These are phyloP conservation scores for Atherinomorus stipes DNA, from an alignment of 2,113 vertebrate genomes.

Conservation along the genomic window DNA sequence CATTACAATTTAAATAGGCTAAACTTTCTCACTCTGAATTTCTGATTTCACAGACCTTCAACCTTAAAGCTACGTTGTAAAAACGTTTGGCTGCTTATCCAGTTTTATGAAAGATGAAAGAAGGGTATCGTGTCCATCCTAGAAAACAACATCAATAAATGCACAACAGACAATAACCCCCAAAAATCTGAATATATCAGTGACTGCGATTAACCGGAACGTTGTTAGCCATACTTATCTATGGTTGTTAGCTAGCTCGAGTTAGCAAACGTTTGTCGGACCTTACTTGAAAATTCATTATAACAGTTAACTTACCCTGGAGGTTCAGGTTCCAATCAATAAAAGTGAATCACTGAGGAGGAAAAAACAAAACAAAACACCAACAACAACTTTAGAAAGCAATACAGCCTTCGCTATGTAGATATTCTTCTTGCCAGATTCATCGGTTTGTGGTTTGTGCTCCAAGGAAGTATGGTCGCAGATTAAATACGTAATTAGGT, in stretches of 20 bases:
- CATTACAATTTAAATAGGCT: too few relatives aligned
- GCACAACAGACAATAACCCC: not conserved
- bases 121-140: too few relatives aligned
- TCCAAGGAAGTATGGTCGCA: constrained; percentile 52
- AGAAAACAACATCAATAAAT: not conserved
- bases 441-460: fast-evolving
- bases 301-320: constrained; percentile 57
- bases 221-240: too few relatives aligned
- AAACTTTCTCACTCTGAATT: too few relatives aligned
- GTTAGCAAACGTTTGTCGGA: constrained; percentile 30
- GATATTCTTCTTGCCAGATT: too few relatives aligned
- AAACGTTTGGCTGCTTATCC: too few relatives aligned
- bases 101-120: too few relatives aligned
- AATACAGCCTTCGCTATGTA: too few relatives aligned
- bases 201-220: not conserved
- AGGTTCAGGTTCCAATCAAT: not conserved
- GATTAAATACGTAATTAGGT: constrained; percentile 43
- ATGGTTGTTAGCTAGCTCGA: constrained; percentile 41
- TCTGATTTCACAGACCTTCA: too few relatives aligned
- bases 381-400: too few relatives aligned
- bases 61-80: too few relatives aligned
- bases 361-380: not conserved
- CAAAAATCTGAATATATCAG: not conserved
- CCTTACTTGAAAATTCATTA: not conserved
- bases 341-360: not conserved